These are phyloP conservation scores for Coccyzus lansbergi DNA, from an alignment of 2,797 vertebrate genomes.

Conservation along the genomic window DNA sequence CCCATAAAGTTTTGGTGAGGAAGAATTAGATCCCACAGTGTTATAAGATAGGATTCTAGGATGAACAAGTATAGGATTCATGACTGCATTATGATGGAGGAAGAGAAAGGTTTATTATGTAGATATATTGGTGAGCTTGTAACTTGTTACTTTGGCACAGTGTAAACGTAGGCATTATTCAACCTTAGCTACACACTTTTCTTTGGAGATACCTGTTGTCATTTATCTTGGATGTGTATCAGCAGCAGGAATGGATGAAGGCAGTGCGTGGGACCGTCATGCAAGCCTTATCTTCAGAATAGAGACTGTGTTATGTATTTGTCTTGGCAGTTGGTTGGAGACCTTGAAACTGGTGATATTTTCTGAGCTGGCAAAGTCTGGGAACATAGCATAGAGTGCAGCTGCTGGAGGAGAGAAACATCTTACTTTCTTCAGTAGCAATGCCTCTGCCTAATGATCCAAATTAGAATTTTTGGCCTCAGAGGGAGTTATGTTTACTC, in stretches of 20 bases:
- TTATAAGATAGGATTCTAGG: background rate
- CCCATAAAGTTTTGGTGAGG: background rate
- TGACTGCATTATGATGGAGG: accelerated
- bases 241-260: background rate
- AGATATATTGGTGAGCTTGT: background rate
- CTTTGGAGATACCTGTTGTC: background rate
- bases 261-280: background rate
- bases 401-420: background rate
- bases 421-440: background rate
- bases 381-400: background rate
- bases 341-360: background rate
- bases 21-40: background rate
- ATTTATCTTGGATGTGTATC: background rate
- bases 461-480: background rate
- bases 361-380: background rate
- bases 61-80: background rate
- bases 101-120: background rate
- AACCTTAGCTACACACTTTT: background rate
- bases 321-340: background rate
- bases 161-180: background rate
- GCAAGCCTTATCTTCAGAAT: background rate
- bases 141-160: background rate
- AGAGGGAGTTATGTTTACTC: background rate
- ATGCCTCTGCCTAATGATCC: background rate
- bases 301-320: background rate